A percentile compares a stretch with the other conserved stretches of the same genome.
Conservation (phyloP, 2,113 vertebrate species). For the Anoura caudifer region DNA sequence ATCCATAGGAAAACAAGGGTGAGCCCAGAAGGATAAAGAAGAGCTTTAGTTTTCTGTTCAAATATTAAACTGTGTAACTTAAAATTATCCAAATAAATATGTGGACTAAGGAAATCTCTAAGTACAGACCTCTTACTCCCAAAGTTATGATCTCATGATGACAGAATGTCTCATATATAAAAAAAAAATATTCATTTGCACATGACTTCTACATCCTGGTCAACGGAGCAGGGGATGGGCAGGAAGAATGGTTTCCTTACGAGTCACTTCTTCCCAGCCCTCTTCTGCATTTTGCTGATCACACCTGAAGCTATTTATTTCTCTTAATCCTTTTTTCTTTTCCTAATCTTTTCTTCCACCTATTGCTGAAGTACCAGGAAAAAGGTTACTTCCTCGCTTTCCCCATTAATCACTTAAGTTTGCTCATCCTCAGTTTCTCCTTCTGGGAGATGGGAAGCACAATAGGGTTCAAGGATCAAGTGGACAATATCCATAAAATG, state of each 20-base stretch:
- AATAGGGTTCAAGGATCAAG: not conserved
- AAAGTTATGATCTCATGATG: not conserved
- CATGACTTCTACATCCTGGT: not conserved
- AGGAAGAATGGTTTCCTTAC: not conserved
- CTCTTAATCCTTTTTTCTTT: not conserved
- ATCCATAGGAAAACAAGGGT: not conserved
- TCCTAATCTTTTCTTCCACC: not conserved
- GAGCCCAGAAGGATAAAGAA: not conserved
- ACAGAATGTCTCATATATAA: not conserved
- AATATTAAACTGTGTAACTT: not conserved
- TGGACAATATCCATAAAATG: not conserved
- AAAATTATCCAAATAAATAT: conserved; percentile 47
- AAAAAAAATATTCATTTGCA: not conserved
- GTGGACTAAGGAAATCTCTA: conserved; percentile 12
- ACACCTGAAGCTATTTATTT: not conserved
- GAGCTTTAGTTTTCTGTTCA: not conserved
- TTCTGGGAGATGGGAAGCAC: not conserved
- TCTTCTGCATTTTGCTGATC: not conserved
- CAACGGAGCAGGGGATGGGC: not conserved
- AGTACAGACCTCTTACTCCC: not conserved
- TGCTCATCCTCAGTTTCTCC: not conserved
- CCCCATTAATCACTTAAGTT: not conserved
- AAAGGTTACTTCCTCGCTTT: not conserved
- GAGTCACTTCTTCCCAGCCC: not conserved
- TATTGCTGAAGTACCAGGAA: not conserved